phyloP scores from a whole-genome alignment of 2,113 vertebrate genomes.

The Cariama cristata region DNA sequence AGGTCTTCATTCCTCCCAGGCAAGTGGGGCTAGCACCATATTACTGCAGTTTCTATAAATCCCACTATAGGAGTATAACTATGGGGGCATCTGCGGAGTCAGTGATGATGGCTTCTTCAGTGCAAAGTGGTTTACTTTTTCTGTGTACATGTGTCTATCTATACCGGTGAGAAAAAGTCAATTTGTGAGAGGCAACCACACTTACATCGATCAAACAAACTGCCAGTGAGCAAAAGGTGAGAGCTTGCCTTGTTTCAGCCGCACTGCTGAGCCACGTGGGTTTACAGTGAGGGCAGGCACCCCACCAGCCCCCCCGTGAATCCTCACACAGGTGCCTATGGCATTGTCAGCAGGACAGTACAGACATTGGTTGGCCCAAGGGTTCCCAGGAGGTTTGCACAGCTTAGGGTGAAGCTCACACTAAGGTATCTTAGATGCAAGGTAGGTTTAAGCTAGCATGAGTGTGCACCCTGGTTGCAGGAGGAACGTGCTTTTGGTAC shows the following conservation, averaged over 20 bases:
- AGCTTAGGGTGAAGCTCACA: neutral
- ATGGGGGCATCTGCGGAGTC: neutral
- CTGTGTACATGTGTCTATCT: neutral
- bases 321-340: neutral
- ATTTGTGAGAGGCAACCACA: neutral
- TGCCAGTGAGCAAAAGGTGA: neutral
- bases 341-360: neutral
- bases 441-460: neutral
- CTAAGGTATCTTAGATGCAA: neutral
- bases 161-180: neutral
- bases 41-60: neutral
- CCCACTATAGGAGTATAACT: neutral
- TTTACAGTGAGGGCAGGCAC: neutral
- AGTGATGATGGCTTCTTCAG: neutral
- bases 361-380: neutral
- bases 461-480: neutral
- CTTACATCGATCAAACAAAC: fast-evolving
- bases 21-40: too few species aligned
- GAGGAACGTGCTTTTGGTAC: neutral
- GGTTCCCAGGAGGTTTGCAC: neutral
- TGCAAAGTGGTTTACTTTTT: neutral
- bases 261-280: neutral
- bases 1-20: neutral
- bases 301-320: fast-evolving
- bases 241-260: neutral